These are phyloP conservation scores for Parasteatoda lunata DNA, from an alignment of 2,888 invertebrate genomes.

Conservation along the genomic window DNA sequence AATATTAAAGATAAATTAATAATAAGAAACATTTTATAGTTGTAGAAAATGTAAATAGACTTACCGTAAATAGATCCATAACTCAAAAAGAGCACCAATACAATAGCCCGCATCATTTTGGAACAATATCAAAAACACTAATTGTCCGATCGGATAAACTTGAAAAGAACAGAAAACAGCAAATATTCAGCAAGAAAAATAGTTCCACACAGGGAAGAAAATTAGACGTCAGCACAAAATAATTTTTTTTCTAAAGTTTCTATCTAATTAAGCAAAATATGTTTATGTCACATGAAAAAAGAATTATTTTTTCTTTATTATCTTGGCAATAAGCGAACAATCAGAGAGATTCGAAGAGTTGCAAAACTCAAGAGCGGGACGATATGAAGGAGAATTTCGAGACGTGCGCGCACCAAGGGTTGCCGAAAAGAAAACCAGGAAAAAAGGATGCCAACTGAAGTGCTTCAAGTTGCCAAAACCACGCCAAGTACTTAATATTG, in stretches of 20 bases:
- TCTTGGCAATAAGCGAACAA: slow-evolving; percentile 23
- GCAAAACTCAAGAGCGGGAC: slow-evolving; percentile 47
- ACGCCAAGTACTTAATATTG: neutral
- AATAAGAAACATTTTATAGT: neutral
- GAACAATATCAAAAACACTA: slow-evolving; percentile 15
- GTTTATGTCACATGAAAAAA: neutral
- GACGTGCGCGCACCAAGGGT: slow-evolving; percentile 42
- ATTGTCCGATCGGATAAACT: neutral
- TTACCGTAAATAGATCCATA: slow-evolving; percentile 16
- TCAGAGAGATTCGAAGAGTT: slow-evolving; percentile 44
- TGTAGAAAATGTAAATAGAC: neutral
- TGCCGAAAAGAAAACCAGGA: slow-evolving; percentile 48
- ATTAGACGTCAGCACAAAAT: neutral
- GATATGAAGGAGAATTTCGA: slow-evolving; percentile 47
- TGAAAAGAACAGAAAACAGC: neutral
- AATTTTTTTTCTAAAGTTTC: neutral
- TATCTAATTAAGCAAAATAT: neutral
- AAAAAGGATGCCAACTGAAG: slow-evolving; percentile 27
- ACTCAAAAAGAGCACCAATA: slow-evolving; percentile 21
- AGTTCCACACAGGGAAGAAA: neutral
- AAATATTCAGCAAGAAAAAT: slow-evolving; percentile 12
- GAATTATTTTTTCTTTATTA: neutral
- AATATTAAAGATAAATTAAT: too few relatives aligned
- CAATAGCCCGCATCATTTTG: slow-evolving; percentile 22
- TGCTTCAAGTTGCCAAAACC: neutral